Evolutionary conservation across 2,113 vertebrate species (phyloP).

Genomic region (Tauraco erythrolophus): DNA sequence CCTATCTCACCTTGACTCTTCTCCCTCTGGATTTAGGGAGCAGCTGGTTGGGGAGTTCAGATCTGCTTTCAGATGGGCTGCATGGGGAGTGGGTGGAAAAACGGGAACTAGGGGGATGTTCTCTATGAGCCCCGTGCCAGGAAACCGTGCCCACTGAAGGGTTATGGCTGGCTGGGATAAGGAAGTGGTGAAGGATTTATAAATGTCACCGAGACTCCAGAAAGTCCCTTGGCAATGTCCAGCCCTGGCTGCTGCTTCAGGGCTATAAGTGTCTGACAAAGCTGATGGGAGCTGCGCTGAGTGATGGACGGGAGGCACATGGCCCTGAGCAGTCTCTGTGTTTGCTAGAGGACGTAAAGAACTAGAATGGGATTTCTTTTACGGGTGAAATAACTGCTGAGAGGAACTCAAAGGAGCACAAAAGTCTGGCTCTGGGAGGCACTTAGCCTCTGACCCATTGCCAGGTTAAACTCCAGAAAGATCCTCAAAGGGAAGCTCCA

Average conservation of each 20-base stretch:
- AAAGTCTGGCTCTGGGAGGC: background rate
- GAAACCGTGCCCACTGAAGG: background rate
- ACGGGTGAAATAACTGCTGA: background rate
- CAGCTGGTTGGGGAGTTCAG: background rate
- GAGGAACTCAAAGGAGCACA: background rate
- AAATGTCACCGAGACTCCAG: background rate
- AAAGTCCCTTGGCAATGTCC: background rate
- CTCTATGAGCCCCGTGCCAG: accelerated
- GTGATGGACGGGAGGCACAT: background rate
- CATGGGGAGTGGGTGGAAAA: background rate
- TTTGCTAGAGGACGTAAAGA: background rate
- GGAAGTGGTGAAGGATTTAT: background rate
- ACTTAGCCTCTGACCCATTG: background rate
- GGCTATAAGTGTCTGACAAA: background rate
- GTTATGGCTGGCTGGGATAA: background rate
- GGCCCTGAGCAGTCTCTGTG: background rate
- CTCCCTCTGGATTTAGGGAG: background rate
- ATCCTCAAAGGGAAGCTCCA: background rate
- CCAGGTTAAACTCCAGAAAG: background rate
- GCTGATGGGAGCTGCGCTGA: background rate
- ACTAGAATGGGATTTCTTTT: background rate
- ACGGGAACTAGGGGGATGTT: background rate
- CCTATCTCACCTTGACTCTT: background rate
- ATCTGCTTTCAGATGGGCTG: background rate
- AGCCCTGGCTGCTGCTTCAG: background rate